Conservation (phyloP, 2,888 invertebrate genomes). For the Apamea sordens region DNA sequence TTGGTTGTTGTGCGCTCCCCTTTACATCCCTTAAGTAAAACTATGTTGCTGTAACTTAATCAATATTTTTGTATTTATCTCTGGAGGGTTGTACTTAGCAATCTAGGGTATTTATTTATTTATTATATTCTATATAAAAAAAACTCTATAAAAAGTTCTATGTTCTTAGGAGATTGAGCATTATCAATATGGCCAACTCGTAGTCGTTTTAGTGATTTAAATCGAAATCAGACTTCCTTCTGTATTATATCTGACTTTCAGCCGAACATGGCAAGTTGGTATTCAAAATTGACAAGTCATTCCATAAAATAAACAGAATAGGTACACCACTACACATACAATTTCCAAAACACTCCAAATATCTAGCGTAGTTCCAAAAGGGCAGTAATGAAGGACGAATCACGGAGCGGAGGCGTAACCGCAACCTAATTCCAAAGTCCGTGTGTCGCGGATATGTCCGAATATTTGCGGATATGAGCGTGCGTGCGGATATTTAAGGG, state of each 20-base stretch:
- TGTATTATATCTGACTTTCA: background rate
- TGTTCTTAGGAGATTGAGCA: no score
- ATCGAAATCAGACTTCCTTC: background rate
- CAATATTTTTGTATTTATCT: no score
- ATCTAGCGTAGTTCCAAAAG: slow-evolving; percentile 39
- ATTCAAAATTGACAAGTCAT: background rate
- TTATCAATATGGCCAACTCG: no score
- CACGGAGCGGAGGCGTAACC: slow-evolving; percentile 59
- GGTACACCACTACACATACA: background rate
- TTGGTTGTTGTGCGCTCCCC: no score
- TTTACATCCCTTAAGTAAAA: no score
- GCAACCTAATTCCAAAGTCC: slow-evolving; percentile 67
- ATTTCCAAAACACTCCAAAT: slow-evolving; percentile 30
- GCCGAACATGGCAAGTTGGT: background rate
- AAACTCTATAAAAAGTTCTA: no score
- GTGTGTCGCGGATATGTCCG: slow-evolving; percentile 67
- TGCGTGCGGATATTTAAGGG: slow-evolving; percentile 66
- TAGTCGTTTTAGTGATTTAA: no score
- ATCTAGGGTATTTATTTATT: no score
- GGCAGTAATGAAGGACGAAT: slow-evolving; percentile 60
- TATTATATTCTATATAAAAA: no score
- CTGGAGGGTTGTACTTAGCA: no score
- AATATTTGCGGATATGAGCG: slow-evolving; percentile 68
- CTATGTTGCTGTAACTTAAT: no score
- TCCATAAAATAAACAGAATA: background rate